Evolutionary conservation across 2,113 vertebrate species (phyloP), one percentile per base, ranked within the genome.

Genomic region (Redunca redunca): DNA sequence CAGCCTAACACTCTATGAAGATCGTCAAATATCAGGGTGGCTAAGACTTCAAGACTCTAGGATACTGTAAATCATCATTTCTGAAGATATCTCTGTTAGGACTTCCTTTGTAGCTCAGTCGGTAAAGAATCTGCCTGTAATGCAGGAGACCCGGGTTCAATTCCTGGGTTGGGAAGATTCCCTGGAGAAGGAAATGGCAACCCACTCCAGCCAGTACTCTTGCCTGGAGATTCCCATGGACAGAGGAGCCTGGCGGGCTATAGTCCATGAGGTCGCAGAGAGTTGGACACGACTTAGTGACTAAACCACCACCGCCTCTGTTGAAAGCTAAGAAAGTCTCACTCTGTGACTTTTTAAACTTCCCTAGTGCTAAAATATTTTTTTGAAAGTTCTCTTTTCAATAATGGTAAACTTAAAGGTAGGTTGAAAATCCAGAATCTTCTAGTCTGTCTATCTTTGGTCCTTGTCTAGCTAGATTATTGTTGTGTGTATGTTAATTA

Each of bases 371-470:
- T 94, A 52, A 90, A 88, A 43, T 43, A 57, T 6, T 58, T 87
- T 36, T 88, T 94, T 71, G 53, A 77, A 95, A 81, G 36, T 40
- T 83, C 16, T 53, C 46, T 48, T 95, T 88, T 62, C 30, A 93
- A 1, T 26, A 91, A 40, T 53, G 50, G 12, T 84, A 94, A 81
- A 26, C 23, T 84, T 91, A 19, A 84, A 93, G 33, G 7, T 53
- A 40, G 33, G 10, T 46, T 96, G 81, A n/a, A 91, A 94, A 92
- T 36, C 7, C 2, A 87, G 5, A 94, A 55, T 82, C 23, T 81
- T 19, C 40, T 50, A 21, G 3, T 58, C 28, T 52, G 30, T 52
- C 33, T 67, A 23, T 30, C 58, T 64, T 91, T 91, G 67, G 71
- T 40, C 6, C 2, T 92, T 93, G 6, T 21, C 14, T 90, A 53